Base-by-base conservation (phyloP, 2,113 vertebrate genomes). In the Hymenochirus boettgeri region DNA sequence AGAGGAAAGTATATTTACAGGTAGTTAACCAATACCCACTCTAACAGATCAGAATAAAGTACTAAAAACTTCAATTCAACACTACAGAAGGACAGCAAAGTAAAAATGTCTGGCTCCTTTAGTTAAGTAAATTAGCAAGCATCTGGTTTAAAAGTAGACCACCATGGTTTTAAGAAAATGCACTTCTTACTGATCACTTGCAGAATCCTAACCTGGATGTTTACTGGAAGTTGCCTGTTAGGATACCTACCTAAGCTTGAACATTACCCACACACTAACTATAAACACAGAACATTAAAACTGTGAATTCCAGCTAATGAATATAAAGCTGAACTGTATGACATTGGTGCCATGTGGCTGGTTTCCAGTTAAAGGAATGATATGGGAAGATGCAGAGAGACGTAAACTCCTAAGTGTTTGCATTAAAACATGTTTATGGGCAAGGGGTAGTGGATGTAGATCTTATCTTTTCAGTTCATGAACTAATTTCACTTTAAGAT, bases 61-160 rank as follows among this genome's bases (percentile, higher is more conserved):
- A 42, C n/a, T 15, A 42, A 42, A 42, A 15, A 15, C 11, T 11
- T 15, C 15, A n/a, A 15, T 13, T 5, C 39, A n/a, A 42, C 1
- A 42, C 6, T 2, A n/a, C 9, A n/a, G n/a, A n/a, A n/a, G n/a
- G n/a, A n/a, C n/a, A n/a, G n/a, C n/a, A n/a, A n/a, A n/a, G n/a
- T n/a, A n/a, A n/a, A n/a, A n/a, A n/a, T n/a, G n/a, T n/a, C n/a
- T n/a, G n/a, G n/a, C 45, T 52, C 21, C 21, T 24, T 17, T 35
- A 52, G 59, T 21, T 52, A 18, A 29, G 23, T 24, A 59, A 26
- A 23, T n/a, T 24, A 59, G 26, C 27, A 39, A 21, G 59, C 29
- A 67, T 67, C 56, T 58, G 64, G 51, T 50, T 24, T 29, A 52
- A 29, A 57, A 23, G 4, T 52, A 51, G 64, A 67, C 64, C 64